Percentiles rank a stretch among this genome's conserved stretches.
phyloP scores from a whole-genome alignment of 2,888 invertebrate genomes.

The Melanophora roralis region DNA sequence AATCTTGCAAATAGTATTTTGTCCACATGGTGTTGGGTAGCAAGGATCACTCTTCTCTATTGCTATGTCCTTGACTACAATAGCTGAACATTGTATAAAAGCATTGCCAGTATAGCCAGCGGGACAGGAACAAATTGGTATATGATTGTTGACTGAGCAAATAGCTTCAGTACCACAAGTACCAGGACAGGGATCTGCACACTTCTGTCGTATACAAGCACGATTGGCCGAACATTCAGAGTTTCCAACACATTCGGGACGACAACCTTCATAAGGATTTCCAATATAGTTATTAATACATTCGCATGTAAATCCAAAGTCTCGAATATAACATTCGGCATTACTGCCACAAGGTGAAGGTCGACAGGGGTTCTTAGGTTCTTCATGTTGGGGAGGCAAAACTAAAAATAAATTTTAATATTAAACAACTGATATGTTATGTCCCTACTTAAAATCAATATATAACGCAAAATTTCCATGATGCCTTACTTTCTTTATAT shows the following conservation, averaged over 20 bases:
- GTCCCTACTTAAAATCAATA: background rate
- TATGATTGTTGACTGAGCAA: slow-evolving; percentile 85
- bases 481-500: slow-evolving; percentile 71
- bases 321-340: slow-evolving; percentile 80
- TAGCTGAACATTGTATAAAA: slow-evolving; percentile 78
- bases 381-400: slow-evolving; percentile 64
- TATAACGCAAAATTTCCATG: slow-evolving; percentile 67
- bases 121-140: slow-evolving; percentile 82
- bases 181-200: slow-evolving; percentile 88
- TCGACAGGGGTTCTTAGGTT: slow-evolving; percentile 81
- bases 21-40: slow-evolving; percentile 86
- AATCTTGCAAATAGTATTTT: slow-evolving; percentile 84
- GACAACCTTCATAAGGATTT: slow-evolving; percentile 86
- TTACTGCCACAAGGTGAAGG: slow-evolving; percentile 86
- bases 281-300: slow-evolving; percentile 83
- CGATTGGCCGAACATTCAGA: slow-evolving; percentile 90
- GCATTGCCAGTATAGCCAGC: slow-evolving; percentile 83
- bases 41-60: slow-evolving; percentile 79
- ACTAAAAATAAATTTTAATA: slow-evolving; percentile 63
- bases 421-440: background rate
- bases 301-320: slow-evolving; percentile 80
- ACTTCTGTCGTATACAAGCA: slow-evolving; percentile 89
- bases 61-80: slow-evolving; percentile 67
- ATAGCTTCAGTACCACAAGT: slow-evolving; percentile 90
- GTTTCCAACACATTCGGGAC: slow-evolving; percentile 91